These are phyloP conservation scores for Cotesia vestalis DNA, from an alignment of 1,140 invertebrate genomes.

Conservation along the genomic window DNA sequence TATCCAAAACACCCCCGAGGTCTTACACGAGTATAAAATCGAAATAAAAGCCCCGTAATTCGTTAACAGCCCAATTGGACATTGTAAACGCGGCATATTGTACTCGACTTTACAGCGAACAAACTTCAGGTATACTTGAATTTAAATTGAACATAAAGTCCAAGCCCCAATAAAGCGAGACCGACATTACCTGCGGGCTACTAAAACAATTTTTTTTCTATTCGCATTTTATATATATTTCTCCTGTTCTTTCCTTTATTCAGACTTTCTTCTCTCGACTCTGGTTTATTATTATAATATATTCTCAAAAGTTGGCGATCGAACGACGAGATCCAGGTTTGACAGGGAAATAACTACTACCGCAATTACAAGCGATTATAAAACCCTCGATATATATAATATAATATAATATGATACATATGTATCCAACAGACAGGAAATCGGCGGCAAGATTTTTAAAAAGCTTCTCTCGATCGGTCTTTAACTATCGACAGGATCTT, in stretches of 20 bases:
- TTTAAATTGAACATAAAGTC: not conserved
- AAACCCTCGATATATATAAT: constrained; percentile 19
- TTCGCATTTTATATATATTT: too few species aligned
- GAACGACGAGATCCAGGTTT: constrained; percentile 36
- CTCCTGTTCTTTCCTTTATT: constrained; percentile 1
- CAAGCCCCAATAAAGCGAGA: not conserved
- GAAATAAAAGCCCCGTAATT: constrained; percentile 42
- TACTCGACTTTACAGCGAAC: not conserved
- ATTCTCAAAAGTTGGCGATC: not conserved
- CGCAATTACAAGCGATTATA: constrained; percentile 39
- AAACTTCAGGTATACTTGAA: too few species aligned
- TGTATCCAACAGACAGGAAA: constrained; percentile 19
- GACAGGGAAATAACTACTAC: constrained; percentile 41
- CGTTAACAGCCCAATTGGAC: constrained; percentile 56
- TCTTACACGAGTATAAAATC: constrained; percentile 25
- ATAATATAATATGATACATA: not conserved
- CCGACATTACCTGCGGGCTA: not conserved
- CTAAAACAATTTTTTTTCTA: too few species aligned
- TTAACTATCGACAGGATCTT: too few species aligned
- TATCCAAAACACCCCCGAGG: too few species aligned
- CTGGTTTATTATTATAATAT: not conserved
- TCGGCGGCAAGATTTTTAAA: constrained; percentile 9
- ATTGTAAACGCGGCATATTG: constrained; percentile 44
- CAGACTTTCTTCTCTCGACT: constrained; percentile 15
- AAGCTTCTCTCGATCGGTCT: too few species aligned